Percentiles rank a stretch among this genome's conserved stretches.
Conservation (phyloP, 2,113 vertebrate genomes). For the Leptocoma aspasia region DNA sequence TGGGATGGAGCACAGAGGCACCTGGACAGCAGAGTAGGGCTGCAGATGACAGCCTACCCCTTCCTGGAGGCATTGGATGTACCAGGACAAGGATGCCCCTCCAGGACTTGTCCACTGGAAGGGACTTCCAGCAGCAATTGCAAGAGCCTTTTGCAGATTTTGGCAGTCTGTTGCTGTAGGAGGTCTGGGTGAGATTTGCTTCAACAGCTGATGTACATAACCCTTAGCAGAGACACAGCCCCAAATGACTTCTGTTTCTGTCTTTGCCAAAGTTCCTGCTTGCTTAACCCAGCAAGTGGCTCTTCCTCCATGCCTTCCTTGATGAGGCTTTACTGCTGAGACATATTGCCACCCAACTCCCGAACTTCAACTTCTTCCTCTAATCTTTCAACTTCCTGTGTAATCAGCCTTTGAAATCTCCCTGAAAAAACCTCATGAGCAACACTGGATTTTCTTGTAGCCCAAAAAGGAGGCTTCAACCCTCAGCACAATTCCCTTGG, state of each 20-base stretch:
- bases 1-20: not conserved
- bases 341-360: not conserved
- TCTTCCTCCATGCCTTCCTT: not conserved
- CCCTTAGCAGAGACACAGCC: not conserved
- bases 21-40: not conserved
- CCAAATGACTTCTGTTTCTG: not conserved
- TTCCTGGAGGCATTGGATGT: not conserved
- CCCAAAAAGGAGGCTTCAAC: not conserved
- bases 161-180: not conserved
- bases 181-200: not conserved
- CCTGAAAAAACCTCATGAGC: not conserved
- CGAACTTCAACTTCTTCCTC: not conserved
- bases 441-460: not conserved
- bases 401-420: not conserved
- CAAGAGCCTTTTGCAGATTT: not conserved
- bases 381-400: not conserved
- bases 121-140: fast-evolving
- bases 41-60: not conserved
- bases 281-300: not conserved
- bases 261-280: not conserved
- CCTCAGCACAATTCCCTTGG: not conserved
- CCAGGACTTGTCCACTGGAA: not conserved
- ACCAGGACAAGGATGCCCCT: fast-evolving
- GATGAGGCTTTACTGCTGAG: not conserved
- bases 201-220: not conserved